phyloP scores from a whole-genome alignment of 2,888 invertebrate genomes.

The Thecocarcelia acutangulata region DNA sequence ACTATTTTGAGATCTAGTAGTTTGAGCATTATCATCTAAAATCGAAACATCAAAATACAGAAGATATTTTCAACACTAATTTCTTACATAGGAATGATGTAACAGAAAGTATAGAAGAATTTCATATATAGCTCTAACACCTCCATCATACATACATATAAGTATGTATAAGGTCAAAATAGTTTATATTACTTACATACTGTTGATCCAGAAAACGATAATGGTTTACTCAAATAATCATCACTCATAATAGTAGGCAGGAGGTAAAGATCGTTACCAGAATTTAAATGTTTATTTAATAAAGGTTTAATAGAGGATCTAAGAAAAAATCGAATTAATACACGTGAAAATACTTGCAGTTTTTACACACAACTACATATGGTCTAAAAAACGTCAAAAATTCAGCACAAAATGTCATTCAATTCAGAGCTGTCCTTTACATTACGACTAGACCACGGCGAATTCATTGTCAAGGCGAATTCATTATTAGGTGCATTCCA shows the following conservation, averaged over 20 bases:
- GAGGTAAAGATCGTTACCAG: background rate
- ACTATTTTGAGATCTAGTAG: conserved; percentile 69
- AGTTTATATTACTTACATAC: conserved; percentile 74
- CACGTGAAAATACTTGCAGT: conserved; percentile 57
- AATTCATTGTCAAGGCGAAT: too few relatives aligned
- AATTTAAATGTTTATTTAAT: conserved; percentile 41
- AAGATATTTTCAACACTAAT: background rate
- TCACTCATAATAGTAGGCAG: conserved; percentile 78
- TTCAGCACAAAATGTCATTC: conserved; percentile 1
- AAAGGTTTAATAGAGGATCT: conserved; percentile 32
- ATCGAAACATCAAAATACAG: background rate
- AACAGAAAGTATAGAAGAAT: conserved; percentile 40
- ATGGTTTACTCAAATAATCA: conserved; percentile 80
- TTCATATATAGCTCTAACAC: conserved; percentile 13
- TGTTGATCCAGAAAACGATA: conserved; percentile 76
- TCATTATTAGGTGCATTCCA: too few relatives aligned
- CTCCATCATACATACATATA: background rate
- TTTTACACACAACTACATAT: conserved; percentile 22
- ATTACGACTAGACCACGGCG: too few relatives aligned
- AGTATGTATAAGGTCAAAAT: too few relatives aligned
- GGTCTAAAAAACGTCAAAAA: conserved; percentile 18
- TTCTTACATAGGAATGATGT: conserved; percentile 75
- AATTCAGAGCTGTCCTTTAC: background rate
- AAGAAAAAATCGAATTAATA: conserved; percentile 43
- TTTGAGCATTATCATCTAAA: conserved; percentile 73